Evolutionary conservation across 2,888 invertebrate species (phyloP), one percentile per base, ranked within the genome.

Genomic region (Rhimphoctona megacephalus): DNA sequence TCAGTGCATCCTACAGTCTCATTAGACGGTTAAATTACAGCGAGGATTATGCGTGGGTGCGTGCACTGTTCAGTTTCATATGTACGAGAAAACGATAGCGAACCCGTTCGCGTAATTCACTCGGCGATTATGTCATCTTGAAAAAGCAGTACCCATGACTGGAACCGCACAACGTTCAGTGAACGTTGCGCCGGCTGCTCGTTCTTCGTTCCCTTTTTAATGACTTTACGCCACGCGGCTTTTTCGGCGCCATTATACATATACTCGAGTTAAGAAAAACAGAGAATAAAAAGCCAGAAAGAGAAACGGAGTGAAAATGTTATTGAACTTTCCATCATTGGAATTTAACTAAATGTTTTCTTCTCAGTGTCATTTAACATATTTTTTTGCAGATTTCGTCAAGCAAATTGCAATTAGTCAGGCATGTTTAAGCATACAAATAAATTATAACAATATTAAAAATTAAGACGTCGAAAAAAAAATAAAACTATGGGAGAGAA

Each of bases 71-170:
- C 14, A 52, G 36, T 67, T 25, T 36, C 33, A 54, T 66, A 43
- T 43, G n/a, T n/a, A 57, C 52, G 73, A 57, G 77, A 78, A 70
- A 78, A 78, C 77, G 78, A 79, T 72, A 77, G 72, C 64, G 72
- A 85, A 66, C 43, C 30, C 81, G 79, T 81, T 72, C 46, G 83
- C 86, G 85, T 72, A 49, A 70, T 82, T 67, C 46, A 25, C 25
- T 39, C 70, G 67, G 78, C 80, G 87, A 87, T 89, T 88, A 89
- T 89, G 88, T 89, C 90, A 90, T 82, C 81, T 88, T 79, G 72
- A 85, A 89, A 85, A 91, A 90, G 89, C 88, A 90, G 89, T 88
- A 86, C 90, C 89, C 64, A 74, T 84, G 83, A 73, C 83, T 79
- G 83, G 54, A 57, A 80, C 79, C 89, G 87, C 76, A 52, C 78